phyloP scores from a whole-genome alignment of 2,113 vertebrate genomes.

The Apeltes quadracus region DNA sequence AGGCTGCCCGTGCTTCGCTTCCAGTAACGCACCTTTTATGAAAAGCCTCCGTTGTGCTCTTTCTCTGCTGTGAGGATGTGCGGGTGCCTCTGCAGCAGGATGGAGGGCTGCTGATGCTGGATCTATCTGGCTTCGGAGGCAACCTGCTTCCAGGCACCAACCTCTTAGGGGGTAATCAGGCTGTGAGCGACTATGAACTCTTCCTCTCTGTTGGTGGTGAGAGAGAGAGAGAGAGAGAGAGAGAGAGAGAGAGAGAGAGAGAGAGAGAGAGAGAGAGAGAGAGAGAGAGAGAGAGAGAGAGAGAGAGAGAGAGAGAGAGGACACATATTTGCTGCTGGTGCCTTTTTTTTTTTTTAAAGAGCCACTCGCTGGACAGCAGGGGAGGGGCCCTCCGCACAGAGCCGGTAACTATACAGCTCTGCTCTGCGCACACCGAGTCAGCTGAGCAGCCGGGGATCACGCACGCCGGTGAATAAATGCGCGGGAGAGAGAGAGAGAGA shows the following conservation, averaged over 20 bases:
- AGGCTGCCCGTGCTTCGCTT: background rate
- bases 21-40: conserved; percentile 1
- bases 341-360: conserved; percentile 48
- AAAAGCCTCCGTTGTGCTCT: conserved; percentile 15
- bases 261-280: conserved; percentile 4
- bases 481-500: background rate
- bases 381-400: conserved; percentile 65
- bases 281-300: conserved; percentile 16
- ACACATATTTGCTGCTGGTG: conserved; percentile 46
- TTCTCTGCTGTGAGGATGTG: conserved; percentile 21
- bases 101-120: conserved; percentile 24
- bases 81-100: conserved; percentile 38
- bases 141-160: conserved; percentile 36
- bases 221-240: conserved; percentile 21
- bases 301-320: conserved; percentile 29
- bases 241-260: background rate
- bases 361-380: conserved; percentile 57
- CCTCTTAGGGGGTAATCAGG: conserved; percentile 41
- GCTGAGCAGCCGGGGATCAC: conserved; percentile 52
- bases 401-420: conserved; percentile 40
- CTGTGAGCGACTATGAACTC: conserved; percentile 36
- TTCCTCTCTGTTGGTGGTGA: conserved; percentile 26
- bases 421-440: conserved; percentile 71
- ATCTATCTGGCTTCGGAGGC: conserved; percentile 26
- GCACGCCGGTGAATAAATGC: conserved; percentile 16